Evolutionary conservation across 1,140 invertebrate species (phyloP).

Genomic region (Littorina saxatilis): DNA sequence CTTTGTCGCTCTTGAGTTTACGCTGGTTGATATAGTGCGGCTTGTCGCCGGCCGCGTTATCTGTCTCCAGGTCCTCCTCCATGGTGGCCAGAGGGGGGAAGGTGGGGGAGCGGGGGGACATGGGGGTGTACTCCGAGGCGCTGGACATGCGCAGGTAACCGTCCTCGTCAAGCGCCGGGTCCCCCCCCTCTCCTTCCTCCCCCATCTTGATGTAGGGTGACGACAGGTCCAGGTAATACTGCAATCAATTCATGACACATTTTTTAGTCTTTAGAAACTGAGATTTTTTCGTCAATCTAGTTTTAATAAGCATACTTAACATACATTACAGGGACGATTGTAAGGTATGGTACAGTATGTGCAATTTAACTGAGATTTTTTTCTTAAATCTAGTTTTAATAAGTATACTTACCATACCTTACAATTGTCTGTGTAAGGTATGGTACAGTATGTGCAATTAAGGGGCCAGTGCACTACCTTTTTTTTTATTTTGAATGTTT

Average conservation of each 20-base stretch:
- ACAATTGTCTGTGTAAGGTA: no score
- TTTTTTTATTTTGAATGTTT: no score
- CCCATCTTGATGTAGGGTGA: constrained; percentile 58
- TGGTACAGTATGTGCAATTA: no score
- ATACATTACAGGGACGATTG: no score
- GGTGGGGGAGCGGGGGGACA: constrained; percentile 56
- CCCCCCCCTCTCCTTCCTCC: constrained; percentile 43
- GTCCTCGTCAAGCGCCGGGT: constrained; percentile 42
- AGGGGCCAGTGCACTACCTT: no score
- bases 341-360: no score
- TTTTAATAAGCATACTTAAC: no score
- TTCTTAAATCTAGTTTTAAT: no score
- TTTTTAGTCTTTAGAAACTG: no score
- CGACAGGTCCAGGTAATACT: constrained; percentile 71
- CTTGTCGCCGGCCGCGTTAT: constrained; percentile 39
- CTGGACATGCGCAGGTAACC: constrained; percentile 68
- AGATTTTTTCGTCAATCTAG: no score
- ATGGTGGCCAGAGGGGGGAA: constrained; percentile 23
- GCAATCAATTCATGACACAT: constrained; percentile 41
- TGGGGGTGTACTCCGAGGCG: constrained; percentile 59
- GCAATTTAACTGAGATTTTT: no score
- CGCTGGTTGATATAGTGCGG: constrained; percentile 51
- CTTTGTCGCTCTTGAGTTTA: constrained; percentile 28
- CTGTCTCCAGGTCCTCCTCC: constrained; percentile 30
- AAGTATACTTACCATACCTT: no score